Evolutionary conservation across 1,140 invertebrate species (phyloP), one percentile per base, ranked within the genome.

Genomic region (Diorhabda elongata): DNA sequence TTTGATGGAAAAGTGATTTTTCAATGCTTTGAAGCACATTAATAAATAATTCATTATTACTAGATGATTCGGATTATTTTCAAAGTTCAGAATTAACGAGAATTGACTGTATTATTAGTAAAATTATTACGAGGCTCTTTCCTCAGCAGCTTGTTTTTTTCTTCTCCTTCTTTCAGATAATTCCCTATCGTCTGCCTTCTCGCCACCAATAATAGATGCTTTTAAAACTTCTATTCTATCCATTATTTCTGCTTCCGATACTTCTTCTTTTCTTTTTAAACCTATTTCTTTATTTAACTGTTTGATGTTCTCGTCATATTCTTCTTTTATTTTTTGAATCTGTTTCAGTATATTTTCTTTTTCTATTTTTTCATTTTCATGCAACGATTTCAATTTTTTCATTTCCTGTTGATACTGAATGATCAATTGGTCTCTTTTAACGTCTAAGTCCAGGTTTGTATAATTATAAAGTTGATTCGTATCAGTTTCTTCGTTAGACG

Each of bases 171-270:
- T 86, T 78, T 94, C 90, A 57, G 89, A 89, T 47, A 91, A 82
- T 74, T 88, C 87, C 66, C 87, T 82, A 79, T 94, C 92, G 76
- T 91, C 82, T 2, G 86, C 87, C 72, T 88, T 85, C 76, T 95
- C 93, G 2, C 93, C 93, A 43, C 93, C 92, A 67, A 93, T 90
- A 84, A 95, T 87, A 71, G 88, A 85, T 57, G 88, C 84, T 75
- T 94, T 87, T 11, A 95, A 83, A 64, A 87, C 84, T 77, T 91
- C 74, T 9, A 79, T 79, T 64, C 80, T 71, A n/a, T 78, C 80
- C 60, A 80, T 59, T 7, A 83, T 80, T 69, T 84, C 81, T 41
- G 83, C 73, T 67, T 83, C 76, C 6, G 74, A 74, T 5, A 71
- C 71, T n/a, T 70, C 61, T 45, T 74, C 73, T 63, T 76, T 78